Evolutionary conservation across 1,140 invertebrate species (phyloP), one percentile per base, ranked within the genome.

Genomic region (Drosophila insularis): DNA sequence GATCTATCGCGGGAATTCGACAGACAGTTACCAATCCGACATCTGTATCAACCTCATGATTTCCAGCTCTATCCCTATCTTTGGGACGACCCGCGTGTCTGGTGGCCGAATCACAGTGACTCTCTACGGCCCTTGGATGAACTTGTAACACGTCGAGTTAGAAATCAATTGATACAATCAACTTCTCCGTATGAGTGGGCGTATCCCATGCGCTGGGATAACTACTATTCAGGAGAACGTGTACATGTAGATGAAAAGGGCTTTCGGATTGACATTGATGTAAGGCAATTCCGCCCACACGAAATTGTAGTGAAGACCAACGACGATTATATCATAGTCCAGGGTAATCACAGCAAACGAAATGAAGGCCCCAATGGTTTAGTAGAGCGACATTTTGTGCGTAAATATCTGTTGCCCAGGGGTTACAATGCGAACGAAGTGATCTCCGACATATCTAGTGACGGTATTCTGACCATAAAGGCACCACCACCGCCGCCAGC

Each of bases 291-390:
- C 92, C 92, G 94, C 14, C 97, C 97, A 0, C 95, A 97, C 72
- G 97, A 98, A 92, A 95, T 98, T 43, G 95, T 95, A 32, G 97
- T 98, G 0, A 98, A 97, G 92, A 97, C 96, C 0, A 93, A 94
- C 14, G 96, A 96, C 81, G 95, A 96, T 89, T 94, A 93, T 65
- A 93, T 98, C 11, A 92, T 97, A 4, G 95, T 98, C 1, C 94
- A 96, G 86, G 97, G 95, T 0, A 96, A 96, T 89, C 96, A 98
- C 85, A 95, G 97, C 87, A 95, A 97, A 81, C 95, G 95, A 75
- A 94, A 94, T 71, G 96, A 97, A 85, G 95, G 96, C 59, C 94
- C 78, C 64, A 95, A 96, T 80, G 96, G 96, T 1, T 95, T 93
- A 82, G 94, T 96, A 32, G 95, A 95, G 2, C 94, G 95, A 1